phyloP scores from a whole-genome alignment of 1,140 invertebrate genomes.

The Calliopsis andreniformis region DNA sequence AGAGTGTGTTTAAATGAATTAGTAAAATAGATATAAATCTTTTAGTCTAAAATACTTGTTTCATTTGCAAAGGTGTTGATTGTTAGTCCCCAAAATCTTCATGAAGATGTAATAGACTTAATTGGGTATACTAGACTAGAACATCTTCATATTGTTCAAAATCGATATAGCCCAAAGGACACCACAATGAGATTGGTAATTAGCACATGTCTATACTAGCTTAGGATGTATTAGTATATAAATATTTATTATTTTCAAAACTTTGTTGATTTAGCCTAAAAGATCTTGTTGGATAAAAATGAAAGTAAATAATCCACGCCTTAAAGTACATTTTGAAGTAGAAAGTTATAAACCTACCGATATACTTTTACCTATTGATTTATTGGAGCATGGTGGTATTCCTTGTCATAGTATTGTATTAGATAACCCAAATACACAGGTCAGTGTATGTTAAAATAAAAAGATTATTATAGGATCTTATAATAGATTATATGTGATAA shows the following conservation, averaged over 20 bases:
- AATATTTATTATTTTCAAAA: background rate
- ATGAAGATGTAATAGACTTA: constrained; percentile 88
- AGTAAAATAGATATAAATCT: background rate
- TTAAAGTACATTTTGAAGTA: constrained; percentile 84
- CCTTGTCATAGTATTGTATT: constrained; percentile 87
- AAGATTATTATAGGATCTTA: background rate
- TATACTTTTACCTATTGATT: constrained; percentile 77
- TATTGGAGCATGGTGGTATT: constrained; percentile 83
- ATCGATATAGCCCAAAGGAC: constrained; percentile 85
- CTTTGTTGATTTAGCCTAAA: constrained; percentile 71
- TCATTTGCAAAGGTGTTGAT: constrained; percentile 83
- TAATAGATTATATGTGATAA: constrained; percentile 1
- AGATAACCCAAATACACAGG: constrained; percentile 84
- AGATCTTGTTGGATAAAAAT: constrained; percentile 81
- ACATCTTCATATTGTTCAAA: constrained; percentile 90
- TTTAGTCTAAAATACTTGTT: constrained; percentile 16
- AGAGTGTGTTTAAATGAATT: background rate
- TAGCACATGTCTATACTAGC: too few species aligned
- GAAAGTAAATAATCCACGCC: constrained; percentile 81
- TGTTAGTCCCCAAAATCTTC: constrained; percentile 91
- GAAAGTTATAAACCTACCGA: constrained; percentile 81
- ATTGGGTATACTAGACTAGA: constrained; percentile 85
- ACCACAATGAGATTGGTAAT: constrained; percentile 79
- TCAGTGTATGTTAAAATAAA: constrained; percentile 64
- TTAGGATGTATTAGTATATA: background rate